Evolutionary conservation across 2,113 vertebrate species (phyloP), one percentile per base, ranked within the genome.

Genomic region (Anguilla japonica): DNA sequence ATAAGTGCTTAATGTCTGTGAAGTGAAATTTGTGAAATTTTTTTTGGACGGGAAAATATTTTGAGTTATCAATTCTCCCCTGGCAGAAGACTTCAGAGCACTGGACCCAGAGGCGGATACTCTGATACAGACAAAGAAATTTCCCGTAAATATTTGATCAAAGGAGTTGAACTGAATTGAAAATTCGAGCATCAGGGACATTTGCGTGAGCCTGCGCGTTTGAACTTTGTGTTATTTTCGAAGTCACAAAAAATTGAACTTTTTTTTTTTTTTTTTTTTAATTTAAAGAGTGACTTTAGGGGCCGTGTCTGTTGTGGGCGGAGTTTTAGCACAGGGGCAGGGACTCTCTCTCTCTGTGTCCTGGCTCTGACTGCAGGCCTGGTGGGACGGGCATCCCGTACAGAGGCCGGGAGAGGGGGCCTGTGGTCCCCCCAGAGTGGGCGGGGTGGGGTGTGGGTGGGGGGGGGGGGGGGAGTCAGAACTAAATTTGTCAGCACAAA

Each of bases 401-500:
- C 41, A 60, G 18, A 39, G 46, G 43, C 16, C 22, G 29, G 78
- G 84, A 46, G 67, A 63, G 40, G 80, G 75, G 78, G 78, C 83
- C 57, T 84, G 87, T 81, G 87, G 71, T 67, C 18, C 22, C 43
- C 16, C 7, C 67, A 63, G 2, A 41, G n/a, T 34, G 85, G 34
- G 84, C 3, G 83, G 16, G 34, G 34, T 34, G 34, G 34, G n/a
- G 82, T 53, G 87, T 3, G 75, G 29, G 18, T 6, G 20, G 8
- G 50, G 71, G 56, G 20, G 8, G 50, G 71, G 81, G 43, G 43
- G 40, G 85, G 43, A 79, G 56, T 41, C 46, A 20, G 14, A 57
- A 39, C 67, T 80, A 81, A 81, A 67, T 87, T 84, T 87, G 87
- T 87, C 87, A 84, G 87, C 87, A 87, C 79, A 84, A 87, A 87